A percentile compares a stretch with the other conserved stretches of the same genome.
Conservation (phyloP, 2,888 invertebrate genomes). For the Euspilapteryx auroguttella region DNA sequence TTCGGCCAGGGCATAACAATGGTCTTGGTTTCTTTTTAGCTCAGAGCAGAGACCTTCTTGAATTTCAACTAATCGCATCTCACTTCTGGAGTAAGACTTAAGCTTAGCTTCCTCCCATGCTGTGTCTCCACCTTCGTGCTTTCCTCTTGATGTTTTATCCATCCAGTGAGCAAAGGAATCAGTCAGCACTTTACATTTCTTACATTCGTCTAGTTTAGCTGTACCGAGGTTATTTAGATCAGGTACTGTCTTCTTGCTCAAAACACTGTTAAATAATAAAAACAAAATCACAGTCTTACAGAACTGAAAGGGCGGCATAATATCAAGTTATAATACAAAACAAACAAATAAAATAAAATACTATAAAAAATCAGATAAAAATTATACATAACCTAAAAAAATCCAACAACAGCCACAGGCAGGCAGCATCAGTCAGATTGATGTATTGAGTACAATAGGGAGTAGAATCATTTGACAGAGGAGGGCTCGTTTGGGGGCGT, state of each 20-base stretch:
- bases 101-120: constrained; percentile 91
- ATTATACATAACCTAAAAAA: no score
- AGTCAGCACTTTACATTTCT: constrained; percentile 71
- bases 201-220: constrained; percentile 49
- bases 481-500: no score
- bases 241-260: constrained; percentile 13
- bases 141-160: constrained; percentile 78
- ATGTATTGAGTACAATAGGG: no score
- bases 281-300: no score
- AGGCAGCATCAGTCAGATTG: no score
- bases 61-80: constrained; percentile 88
- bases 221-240: constrained; percentile 9
- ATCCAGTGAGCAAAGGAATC: constrained; percentile 80
- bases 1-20: constrained; percentile 82
- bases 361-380: no score
- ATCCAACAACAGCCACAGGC: no score
- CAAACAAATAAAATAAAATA: no score
- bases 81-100: constrained; percentile 81
- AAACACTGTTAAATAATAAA: no score
- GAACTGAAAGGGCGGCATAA: no score
- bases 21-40: constrained; percentile 68
- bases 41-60: constrained; percentile 83
- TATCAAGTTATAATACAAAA: no score
- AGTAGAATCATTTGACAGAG: no score
- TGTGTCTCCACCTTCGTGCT: constrained; percentile 91